A percentile compares a stretch with the other conserved stretches of the same genome.
phyloP scores from a whole-genome alignment of 2,797 vertebrate species.

The Peromyscus melanophrys region DNA sequence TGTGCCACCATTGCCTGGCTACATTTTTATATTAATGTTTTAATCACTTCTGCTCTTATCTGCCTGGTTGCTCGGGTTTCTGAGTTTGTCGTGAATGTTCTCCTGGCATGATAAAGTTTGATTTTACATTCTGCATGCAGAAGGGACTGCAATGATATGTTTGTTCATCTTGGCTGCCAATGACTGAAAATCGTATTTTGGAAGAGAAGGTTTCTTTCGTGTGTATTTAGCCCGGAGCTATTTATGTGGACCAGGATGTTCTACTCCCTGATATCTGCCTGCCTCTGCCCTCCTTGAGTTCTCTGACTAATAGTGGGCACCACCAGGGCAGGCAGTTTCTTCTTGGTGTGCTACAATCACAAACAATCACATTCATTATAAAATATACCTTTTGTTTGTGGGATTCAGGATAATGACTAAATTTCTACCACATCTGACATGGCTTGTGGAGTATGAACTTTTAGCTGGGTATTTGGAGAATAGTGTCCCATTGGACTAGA shows the following conservation, averaged over 20 bases:
- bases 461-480: not conserved
- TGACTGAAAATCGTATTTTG: not conserved
- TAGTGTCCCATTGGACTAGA: not conserved
- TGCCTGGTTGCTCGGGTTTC: not conserved
- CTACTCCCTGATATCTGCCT: not conserved
- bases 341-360: not conserved
- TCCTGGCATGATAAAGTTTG: not conserved
- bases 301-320: not conserved
- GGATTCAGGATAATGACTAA: not conserved
- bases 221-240: not conserved
- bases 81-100: not conserved
- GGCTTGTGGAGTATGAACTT: not conserved
- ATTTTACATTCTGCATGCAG: not conserved
- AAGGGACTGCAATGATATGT: not conserved
- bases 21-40: not conserved
- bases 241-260: not conserved
- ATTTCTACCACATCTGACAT: not conserved
- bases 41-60: not conserved
- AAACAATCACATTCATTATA: not conserved
- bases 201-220: not conserved
- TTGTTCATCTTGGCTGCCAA: not conserved
- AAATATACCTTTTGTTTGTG: not conserved
- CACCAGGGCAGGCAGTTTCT: not conserved
- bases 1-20: no score
- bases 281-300: not conserved